Evolutionary conservation across 2,888 invertebrate genomes (phyloP), one percentile per base, ranked within the genome.

Genomic region (Athetis lepigone): DNA sequence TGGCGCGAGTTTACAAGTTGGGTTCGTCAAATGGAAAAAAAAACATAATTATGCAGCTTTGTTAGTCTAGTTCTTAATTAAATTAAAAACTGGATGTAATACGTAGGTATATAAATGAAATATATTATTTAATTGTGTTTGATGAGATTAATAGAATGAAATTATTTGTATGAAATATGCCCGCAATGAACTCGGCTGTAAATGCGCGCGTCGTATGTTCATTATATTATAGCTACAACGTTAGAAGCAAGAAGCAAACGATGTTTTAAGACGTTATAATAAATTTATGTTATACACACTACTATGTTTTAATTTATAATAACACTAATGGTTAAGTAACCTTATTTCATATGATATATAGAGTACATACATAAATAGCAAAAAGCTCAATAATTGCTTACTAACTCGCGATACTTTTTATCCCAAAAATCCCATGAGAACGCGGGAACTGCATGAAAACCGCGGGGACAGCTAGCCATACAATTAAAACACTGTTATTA

Each of bases 241-340:
- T 66, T 62, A 40, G 58, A 47, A 56, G n/a, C n/a, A n/a, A n/a
- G 23, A 46, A 65, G 49, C 56, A 64, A 62, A 64, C 62, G 66
- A 39, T 50, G 46, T 36, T 68, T 39, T 75, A 75, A 68, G 69
- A 70, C 43, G 67, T 68, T 81, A 75, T 69, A 80, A 76, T 79
- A 69, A 75, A 79, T 67, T 70, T 70, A 79, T 50, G 79, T 79
- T 79, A 79, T 50, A 78, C 55, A 52, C 56, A 58, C n/a, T 51
- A 27, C 4, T 39, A 42, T 21, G 57, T 70, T 58, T 63, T 42
- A 58, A 47, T 73, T 29, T 2, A 29, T 19, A 21, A 5, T 25
- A 25, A n/a, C n/a, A n/a, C n/a, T n/a, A n/a, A n/a, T n/a, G n/a
- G n/a, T n/a, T n/a, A n/a, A n/a, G n/a, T n/a, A n/a, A n/a, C n/a